A percentile compares a stretch with the other conserved stretches of the same genome.
phyloP scores from a whole-genome alignment of 2,797 vertebrate genomes.

The Macrochelys suwanniensis region DNA sequence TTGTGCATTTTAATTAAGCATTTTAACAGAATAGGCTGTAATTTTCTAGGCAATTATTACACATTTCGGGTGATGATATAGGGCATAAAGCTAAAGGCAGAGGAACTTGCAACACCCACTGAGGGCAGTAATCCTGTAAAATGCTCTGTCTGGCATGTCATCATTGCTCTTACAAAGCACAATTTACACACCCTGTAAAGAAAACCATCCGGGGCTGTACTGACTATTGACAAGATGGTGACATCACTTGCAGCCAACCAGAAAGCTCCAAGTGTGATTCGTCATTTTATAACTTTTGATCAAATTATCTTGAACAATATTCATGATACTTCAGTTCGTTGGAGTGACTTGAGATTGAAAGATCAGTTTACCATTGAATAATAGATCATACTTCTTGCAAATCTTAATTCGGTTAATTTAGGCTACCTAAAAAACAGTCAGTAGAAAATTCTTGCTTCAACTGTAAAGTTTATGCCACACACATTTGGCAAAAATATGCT shows the following conservation, averaged over 20 bases:
- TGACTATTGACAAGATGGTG: background rate
- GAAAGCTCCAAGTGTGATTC: background rate
- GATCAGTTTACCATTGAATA: background rate
- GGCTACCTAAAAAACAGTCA: background rate
- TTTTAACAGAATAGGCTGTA: background rate
- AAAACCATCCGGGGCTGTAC: background rate
- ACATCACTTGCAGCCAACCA: background rate
- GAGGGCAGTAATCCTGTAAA: background rate
- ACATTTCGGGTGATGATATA: slow-evolving; percentile 11
- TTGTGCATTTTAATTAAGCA: background rate
- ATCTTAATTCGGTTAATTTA: slow-evolving; percentile 3
- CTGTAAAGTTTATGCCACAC: background rate
- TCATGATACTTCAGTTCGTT: background rate
- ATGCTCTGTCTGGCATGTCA: background rate
- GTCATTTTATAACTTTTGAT: background rate
- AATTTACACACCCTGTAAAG: background rate
- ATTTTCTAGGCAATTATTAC: slow-evolving; percentile 26
- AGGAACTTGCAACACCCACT: background rate
- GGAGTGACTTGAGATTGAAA: background rate
- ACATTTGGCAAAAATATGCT: background rate
- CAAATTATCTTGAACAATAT: background rate
- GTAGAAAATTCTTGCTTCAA: background rate
- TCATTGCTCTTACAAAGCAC: background rate
- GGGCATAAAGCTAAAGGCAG: background rate
- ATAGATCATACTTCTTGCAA: background rate